These are phyloP conservation scores for Rotaria sp. DNA, from an alignment of 2,888 invertebrate species.

Conservation along the genomic window DNA sequence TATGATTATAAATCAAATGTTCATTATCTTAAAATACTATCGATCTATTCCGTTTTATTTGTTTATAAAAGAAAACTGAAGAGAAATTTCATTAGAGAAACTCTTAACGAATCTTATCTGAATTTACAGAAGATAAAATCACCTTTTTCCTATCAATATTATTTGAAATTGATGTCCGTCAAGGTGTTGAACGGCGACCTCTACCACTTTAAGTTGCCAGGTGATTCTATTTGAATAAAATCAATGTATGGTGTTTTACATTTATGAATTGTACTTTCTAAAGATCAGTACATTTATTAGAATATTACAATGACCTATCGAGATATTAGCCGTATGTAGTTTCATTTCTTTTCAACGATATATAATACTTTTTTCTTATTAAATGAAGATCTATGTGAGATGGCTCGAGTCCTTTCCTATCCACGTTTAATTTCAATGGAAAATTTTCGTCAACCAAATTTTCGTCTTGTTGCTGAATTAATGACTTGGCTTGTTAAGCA, in stretches of 20 bases:
- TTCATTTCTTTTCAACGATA: background rate
- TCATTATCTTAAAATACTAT: too few relatives aligned
- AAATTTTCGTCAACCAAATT: constrained; percentile 81
- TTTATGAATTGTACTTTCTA: background rate
- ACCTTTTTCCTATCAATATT: too few relatives aligned
- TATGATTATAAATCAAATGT: too few relatives aligned
- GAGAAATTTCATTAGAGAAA: too few relatives aligned
- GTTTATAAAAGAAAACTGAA: too few relatives aligned
- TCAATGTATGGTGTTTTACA: background rate
- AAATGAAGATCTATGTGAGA: constrained; percentile 78
- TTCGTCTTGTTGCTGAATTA: constrained; percentile 80
- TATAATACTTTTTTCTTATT: constrained; percentile 6
- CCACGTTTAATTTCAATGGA: constrained; percentile 83
- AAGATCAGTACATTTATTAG: background rate
- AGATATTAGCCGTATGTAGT: constrained; percentile 66
- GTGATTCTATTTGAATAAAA: background rate
- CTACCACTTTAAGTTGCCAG: background rate
- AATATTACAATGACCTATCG: constrained; percentile 64
- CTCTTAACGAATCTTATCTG: too few relatives aligned
- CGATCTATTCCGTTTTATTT: too few relatives aligned
- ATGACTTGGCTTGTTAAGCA: constrained; percentile 78
- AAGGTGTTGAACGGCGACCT: background rate
- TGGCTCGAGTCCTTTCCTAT: constrained; percentile 82
- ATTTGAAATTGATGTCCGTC: too few relatives aligned
- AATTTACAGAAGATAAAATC: too few relatives aligned